Base-by-base conservation (phyloP, 2,797 vertebrate species). In the Clarias fuscus region DNA sequence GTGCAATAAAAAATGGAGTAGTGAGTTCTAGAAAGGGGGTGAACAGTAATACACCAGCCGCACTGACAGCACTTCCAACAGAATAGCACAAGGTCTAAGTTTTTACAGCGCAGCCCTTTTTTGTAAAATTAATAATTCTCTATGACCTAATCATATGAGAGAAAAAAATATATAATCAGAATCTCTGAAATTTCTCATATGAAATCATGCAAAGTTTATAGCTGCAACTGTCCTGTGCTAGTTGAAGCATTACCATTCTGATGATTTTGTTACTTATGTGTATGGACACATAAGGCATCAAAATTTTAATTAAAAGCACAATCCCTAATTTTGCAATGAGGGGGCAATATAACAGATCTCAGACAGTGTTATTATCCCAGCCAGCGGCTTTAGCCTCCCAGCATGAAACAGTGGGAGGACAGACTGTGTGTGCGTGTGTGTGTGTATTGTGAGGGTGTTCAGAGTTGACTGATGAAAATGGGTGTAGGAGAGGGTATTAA, bases 401-500 rank as follows among this genome's bases (percentile, higher is more conserved):
- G 88, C 58, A 84, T 0, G 71, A 88, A 85, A 30, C 83, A 86
- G 78, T 82, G 76, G 80, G 86, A 90, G 83, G 90, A 89, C 86
- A 89, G 82, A 84, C 11, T 59, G 14, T 18, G 48, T 56, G 85
- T 86, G 87, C 86, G 59, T 71, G 68, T 61, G 81, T 75, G 88
- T 87, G 62, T 85, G 81, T 70, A 88, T 72, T 72, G 75, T 33
- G 62, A 56, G 67, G 90, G 90, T 82, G 91, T 89, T 93, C 85
- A 86, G 85, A 80, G 76, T 92, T 90, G 91, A 90, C 91, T 93
- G 90, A 92, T 92, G 93, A 94, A 94, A 94, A 95, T 94, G 92
- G 92, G 93, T 90, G 82, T 89, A 89, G 86, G 90, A 82, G 68
- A 84, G 84, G 82, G 85, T 88, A 89, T 90, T 95, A 93, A 94